Conservation (phyloP, 2,113 vertebrate species). For the Isurus oxyrinchus region DNA sequence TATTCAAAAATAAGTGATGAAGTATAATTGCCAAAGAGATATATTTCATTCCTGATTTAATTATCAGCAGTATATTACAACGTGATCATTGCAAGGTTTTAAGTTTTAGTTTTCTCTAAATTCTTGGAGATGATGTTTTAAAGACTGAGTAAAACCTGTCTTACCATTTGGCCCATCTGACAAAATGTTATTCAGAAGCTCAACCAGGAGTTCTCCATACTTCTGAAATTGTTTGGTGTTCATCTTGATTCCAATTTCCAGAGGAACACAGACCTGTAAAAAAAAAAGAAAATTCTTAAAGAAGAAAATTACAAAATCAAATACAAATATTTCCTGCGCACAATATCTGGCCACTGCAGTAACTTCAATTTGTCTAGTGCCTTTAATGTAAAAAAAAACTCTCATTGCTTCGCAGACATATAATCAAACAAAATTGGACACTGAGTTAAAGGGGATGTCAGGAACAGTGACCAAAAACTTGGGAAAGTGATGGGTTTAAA, state of each 20-base stretch:
- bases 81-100: not conserved
- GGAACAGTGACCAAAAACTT: not conserved
- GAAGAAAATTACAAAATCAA: not conserved
- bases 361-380: not conserved
- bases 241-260: slow-evolving; percentile 51
- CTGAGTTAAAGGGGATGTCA: not conserved
- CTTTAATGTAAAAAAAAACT: not conserved
- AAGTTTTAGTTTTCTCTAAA: not conserved
- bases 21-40: not conserved
- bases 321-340: slow-evolving; percentile 46
- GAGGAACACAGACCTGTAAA: slow-evolving; percentile 43
- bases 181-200: slow-evolving; percentile 49
- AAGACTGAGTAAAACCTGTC: slow-evolving; percentile 35
- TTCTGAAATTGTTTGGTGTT: slow-evolving; percentile 56
- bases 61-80: not conserved
- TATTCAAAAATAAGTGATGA: not conserved
- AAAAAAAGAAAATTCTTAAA: not conserved
- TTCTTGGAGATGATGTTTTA: not conserved
- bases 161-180: slow-evolving; percentile 45
- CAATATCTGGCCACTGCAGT: slow-evolving; percentile 31
- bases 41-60: not conserved
- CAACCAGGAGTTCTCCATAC: slow-evolving; percentile 50
- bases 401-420: not conserved
- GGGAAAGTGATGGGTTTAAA: not conserved
- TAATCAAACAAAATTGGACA: not conserved